Base-by-base conservation (phyloP, 37 sponge, comb jelly and placozoan genomes). In the Cliona cf. orientalis region DNA sequence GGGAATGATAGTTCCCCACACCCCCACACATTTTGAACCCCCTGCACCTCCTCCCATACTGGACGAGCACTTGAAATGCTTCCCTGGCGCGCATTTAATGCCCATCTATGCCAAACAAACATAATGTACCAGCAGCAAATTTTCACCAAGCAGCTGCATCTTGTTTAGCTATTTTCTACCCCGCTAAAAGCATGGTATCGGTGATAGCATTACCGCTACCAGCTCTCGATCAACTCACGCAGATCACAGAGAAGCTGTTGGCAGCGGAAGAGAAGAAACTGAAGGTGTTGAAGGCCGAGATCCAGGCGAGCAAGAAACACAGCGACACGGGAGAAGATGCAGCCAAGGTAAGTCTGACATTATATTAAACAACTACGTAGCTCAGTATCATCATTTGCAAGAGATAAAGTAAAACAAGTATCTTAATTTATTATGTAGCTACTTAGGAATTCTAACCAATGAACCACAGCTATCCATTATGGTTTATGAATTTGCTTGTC, bases 231-330 rank as follows among this genome's bases (percentile, higher is more conserved):
- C 35, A 3, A 32, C 58, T 39, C 32, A 35, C 59, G 31, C 74
- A 97, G 90, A 87, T 97, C 12, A 93, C 94, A 28, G 97, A 89
- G 71, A 80, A 87, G 44, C 80, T 97, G 68, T 80, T 97, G 60
- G 90, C 88, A 70, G 89, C 94, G 34, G 97, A 97, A 77, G 94
- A 93, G 60, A 74, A 85, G 41, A 97, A 94, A 31, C 41, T 97
- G 40, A 49, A 58, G 25, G 79, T 75, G 17, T 63, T 92, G 6
- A 86, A 84, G 45, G 36, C 69, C 19, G 93, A 92, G 23, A 74
- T 95, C 4, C 81, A 69, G 14, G 57, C 82, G 56, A 60, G 68
- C 57, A 75, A 84, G 82, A 57, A 65, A 73, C 44, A 46, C 38
- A 70, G 79, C 75, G 80, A 34, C n/a, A 14, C 69, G 29, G 81